Percentiles rank a stretch among this genome's conserved stretches.
phyloP scores from a whole-genome alignment of 2,888 invertebrate genomes.

The Drosophila lutescens region DNA sequence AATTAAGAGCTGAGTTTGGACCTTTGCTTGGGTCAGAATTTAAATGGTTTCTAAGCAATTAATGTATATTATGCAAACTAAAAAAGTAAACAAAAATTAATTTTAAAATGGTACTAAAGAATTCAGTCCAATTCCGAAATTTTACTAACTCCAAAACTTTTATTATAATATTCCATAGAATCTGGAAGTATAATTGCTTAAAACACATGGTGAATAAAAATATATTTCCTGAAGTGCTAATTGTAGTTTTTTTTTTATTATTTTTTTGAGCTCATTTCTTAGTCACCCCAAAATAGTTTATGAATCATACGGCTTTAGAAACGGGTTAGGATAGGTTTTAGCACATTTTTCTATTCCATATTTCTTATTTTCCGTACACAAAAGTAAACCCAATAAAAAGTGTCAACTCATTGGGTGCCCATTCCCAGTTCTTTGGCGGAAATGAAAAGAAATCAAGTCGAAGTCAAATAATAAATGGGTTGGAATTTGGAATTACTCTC shows the following conservation, averaged over 20 bases:
- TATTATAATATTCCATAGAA: no score
- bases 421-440: slow-evolving; percentile 2
- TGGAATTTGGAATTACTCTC: slow-evolving; percentile 9
- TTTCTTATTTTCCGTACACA: no score
- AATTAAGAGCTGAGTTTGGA: not conserved
- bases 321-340: slow-evolving; percentile 13
- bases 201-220: not conserved
- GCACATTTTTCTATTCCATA: not conserved
- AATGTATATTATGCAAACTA: no score
- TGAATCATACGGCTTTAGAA: slow-evolving; percentile 2
- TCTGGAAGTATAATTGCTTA: not conserved
- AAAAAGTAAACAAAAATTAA: not conserved
- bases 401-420: slow-evolving; percentile 13
- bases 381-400: slow-evolving; percentile 9
- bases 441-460: slow-evolving; percentile 2
- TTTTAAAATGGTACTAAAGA: no score
- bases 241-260: not conserved
- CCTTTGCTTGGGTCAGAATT: not conserved
- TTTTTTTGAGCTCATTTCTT: not conserved
- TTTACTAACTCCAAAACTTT: no score
- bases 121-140: no score
- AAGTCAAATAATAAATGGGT: slow-evolving; percentile 10
- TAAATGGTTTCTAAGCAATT: not conserved
- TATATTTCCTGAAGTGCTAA: slow-evolving; percentile 2
- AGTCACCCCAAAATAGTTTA: not conserved